These are phyloP conservation scores for Nothoprocta perdicaria DNA, from an alignment of 2,113 vertebrate species.

Conservation along the genomic window DNA sequence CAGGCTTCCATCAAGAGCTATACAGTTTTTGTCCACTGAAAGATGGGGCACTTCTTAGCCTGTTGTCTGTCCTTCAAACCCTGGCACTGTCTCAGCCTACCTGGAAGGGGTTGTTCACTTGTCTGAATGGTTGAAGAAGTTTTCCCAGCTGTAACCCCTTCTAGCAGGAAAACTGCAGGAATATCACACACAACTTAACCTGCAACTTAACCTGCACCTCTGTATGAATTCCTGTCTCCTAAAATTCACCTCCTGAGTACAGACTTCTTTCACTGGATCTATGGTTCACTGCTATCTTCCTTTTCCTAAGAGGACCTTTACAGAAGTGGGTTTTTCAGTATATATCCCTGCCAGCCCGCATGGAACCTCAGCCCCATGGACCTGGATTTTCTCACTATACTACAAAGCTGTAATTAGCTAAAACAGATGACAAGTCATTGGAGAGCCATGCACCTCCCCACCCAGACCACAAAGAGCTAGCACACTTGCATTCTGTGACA, in stretches of 20 bases:
- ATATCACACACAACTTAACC: not conserved
- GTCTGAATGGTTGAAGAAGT: not conserved
- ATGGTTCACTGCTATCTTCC: not conserved
- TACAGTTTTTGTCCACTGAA: not conserved
- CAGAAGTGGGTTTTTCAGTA: not conserved
- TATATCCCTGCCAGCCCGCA: not conserved
- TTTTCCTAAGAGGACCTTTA: not conserved
- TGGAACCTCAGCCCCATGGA: not conserved
- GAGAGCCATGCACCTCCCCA: constrained; percentile 33
- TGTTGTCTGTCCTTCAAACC: not conserved
- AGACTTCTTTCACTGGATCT: not conserved
- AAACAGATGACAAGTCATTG: constrained; percentile 36
- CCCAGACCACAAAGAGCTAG: not conserved
- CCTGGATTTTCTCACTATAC: not conserved
- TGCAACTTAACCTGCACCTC: not conserved
- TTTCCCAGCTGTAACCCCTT: not conserved
- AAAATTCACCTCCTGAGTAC: not conserved
- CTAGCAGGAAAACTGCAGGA: not conserved
- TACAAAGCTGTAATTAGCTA: not conserved
- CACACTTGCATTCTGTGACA: constrained; percentile 23
- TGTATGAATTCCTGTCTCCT: not conserved
- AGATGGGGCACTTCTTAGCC: not conserved
- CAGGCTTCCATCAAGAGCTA: not conserved
- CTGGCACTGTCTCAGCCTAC: not conserved
- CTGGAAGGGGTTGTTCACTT: not conserved